Conservation (phyloP, 2,888 invertebrate genomes). For the Cistogaster globosa region DNA sequence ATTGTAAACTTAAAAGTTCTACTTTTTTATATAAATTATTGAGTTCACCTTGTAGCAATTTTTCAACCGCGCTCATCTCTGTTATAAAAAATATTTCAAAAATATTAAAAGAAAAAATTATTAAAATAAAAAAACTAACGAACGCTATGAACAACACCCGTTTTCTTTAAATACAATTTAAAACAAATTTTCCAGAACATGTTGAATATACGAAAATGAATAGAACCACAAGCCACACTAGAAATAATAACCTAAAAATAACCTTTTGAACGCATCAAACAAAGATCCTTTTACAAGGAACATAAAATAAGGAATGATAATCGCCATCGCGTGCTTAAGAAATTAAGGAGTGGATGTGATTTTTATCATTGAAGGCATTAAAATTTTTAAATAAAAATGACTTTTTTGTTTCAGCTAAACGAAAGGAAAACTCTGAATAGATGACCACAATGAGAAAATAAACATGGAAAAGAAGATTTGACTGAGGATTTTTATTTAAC, state of each 20-base stretch:
- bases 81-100: no score
- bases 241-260: conserved; percentile 39
- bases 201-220: conserved; percentile 4
- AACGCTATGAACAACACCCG: background rate
- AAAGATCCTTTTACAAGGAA: conserved; percentile 61
- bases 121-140: no score
- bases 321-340: conserved; percentile 81
- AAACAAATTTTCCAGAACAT: conserved; percentile 24
- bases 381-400: conserved; percentile 61
- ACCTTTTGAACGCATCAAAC: conserved; percentile 71
- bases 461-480: conserved; percentile 32
- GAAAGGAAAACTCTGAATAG: conserved; percentile 22
- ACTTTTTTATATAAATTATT: no score
- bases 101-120: no score
- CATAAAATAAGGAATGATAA: conserved; percentile 77
- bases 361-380: conserved; percentile 80
- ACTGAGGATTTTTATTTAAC: conserved; percentile 33
- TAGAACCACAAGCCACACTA: conserved; percentile 24
- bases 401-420: conserved; percentile 41
- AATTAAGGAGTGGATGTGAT: conserved; percentile 83
- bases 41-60: no score
- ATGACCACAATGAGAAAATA: conserved; percentile 47
- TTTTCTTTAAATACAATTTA: conserved; percentile 27
- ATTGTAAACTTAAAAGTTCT: no score
- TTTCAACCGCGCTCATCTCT: no score